Conservation (phyloP, 2,113 vertebrate species). For the Oreotrochilus melanogaster region DNA sequence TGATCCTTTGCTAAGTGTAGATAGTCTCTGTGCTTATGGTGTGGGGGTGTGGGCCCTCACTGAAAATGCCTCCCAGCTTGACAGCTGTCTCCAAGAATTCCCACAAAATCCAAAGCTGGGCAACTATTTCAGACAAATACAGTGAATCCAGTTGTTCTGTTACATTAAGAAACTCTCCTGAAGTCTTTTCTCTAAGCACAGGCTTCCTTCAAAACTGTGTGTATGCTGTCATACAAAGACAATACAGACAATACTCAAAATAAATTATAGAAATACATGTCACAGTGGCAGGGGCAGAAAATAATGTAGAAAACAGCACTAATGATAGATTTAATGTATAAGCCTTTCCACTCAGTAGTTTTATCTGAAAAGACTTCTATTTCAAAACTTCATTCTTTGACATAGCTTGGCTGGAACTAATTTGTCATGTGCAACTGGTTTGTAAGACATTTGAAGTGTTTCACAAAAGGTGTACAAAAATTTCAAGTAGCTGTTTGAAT, state of each 20-base stretch:
- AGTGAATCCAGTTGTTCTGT: background rate
- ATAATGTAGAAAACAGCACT: background rate
- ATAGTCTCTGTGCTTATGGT: background rate
- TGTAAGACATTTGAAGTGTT: background rate
- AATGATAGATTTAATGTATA: background rate
- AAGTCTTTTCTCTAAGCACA: background rate
- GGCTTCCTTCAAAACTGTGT: background rate
- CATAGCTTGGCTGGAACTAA: background rate
- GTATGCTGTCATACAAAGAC: background rate
- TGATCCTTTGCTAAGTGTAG: background rate
- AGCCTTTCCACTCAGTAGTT: background rate
- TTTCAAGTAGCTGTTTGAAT: background rate
- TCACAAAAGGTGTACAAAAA: background rate
- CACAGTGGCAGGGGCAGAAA: background rate
- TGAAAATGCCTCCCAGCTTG: background rate
- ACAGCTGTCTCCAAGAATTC: background rate
- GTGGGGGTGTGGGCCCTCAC: accelerated
- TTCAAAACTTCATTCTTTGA: background rate
- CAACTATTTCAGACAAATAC: background rate
- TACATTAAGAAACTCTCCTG: background rate
- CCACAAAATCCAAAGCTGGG: background rate
- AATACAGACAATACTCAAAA: background rate
- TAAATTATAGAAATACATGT: background rate
- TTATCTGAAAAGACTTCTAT: background rate
- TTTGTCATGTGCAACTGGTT: background rate